phyloP scores from a whole-genome alignment of 2,797 vertebrate species.

The Acanthopagrus latus region DNA sequence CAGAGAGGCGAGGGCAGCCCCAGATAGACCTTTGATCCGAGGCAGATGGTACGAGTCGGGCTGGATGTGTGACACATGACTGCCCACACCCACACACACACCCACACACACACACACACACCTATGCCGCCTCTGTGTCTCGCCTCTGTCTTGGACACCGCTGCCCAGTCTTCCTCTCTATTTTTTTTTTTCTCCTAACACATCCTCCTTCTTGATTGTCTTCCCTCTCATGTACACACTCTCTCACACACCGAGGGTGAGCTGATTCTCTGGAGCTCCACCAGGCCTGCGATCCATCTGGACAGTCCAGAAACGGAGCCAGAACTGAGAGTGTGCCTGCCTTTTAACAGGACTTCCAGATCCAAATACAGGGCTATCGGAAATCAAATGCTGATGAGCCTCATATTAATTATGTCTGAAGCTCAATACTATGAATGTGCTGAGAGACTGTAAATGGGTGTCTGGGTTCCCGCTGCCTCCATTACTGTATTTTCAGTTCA shows the following conservation, averaged over 20 bases:
- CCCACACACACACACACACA: background rate
- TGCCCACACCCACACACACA: conserved; percentile 30
- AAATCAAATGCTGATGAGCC: background rate
- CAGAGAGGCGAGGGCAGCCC: conserved; percentile 15
- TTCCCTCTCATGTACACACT: conserved; percentile 20
- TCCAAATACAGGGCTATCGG: background rate
- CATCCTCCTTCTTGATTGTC: conserved; percentile 22
- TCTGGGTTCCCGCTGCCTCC: background rate
- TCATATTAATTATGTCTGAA: background rate
- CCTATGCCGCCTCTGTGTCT: conserved; percentile 23
- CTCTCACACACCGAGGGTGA: background rate
- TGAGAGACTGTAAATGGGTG: background rate
- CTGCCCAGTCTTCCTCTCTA: conserved; percentile 8
- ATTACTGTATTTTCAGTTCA: background rate
- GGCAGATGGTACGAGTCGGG: conserved; percentile 30
- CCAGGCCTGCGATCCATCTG: conserved; percentile 44
- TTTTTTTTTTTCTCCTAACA: background rate
- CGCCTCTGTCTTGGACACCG: conserved; percentile 11
- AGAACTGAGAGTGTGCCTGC: conserved; percentile 2
- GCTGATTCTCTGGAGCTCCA: conserved; percentile 24
- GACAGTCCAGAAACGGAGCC: conserved; percentile 25
- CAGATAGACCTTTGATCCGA: conserved; percentile 22
- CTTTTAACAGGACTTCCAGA: conserved; percentile 1
- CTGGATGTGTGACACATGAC: conserved; percentile 35
- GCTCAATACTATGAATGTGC: background rate